These are phyloP conservation scores for Enteromius paludinosus DNA, from an alignment of 2,797 vertebrate species.

Conservation along the genomic window DNA sequence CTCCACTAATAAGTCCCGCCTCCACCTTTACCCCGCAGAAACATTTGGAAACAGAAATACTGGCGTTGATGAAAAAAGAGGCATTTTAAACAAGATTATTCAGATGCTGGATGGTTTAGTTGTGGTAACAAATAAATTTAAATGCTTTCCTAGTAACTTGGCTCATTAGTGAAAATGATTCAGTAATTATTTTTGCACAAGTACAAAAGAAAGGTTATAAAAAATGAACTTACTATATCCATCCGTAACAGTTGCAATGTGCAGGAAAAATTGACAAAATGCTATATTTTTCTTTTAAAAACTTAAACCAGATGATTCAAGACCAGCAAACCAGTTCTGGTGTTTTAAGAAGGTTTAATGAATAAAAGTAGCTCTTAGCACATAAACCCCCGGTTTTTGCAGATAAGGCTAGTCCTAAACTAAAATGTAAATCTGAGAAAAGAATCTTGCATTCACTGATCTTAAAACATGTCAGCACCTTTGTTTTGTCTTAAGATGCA, in stretches of 20 bases:
- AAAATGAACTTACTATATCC: background rate
- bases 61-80: background rate
- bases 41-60: constrained; percentile 6
- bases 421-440: no score
- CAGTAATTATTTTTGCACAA: background rate
- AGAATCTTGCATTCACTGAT: no score
- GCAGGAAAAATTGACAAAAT: background rate
- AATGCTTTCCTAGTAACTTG: background rate
- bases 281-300: background rate
- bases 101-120: background rate
- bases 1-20: background rate
- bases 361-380: background rate
- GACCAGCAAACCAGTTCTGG: background rate
- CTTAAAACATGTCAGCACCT: no score
- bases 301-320: background rate
- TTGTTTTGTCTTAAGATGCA: no score
- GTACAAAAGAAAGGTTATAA: background rate
- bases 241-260: background rate
- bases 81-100: constrained; percentile 1
- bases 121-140: background rate
- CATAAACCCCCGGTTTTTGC: background rate
- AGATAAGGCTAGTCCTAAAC: no score
- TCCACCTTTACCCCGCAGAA: constrained; percentile 18
- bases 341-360: background rate
- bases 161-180: background rate